phyloP scores from a whole-genome alignment of 2,797 vertebrate genomes.

The Enteromius radiatus region DNA sequence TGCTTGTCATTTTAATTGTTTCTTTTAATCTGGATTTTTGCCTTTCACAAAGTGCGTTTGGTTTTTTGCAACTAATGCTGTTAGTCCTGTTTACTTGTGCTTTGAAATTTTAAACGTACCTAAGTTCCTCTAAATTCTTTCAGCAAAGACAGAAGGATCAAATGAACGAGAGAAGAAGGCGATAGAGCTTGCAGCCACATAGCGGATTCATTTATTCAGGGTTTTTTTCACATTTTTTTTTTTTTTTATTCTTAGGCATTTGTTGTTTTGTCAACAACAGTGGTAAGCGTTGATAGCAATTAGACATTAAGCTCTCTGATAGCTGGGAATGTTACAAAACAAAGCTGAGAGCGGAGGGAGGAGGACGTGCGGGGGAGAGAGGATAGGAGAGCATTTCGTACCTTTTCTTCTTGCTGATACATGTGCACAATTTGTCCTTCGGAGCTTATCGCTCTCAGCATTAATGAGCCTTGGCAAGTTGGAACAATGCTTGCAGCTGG shows the following conservation, averaged over 20 bases:
- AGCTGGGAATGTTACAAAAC: constrained; percentile 75
- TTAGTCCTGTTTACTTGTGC: constrained; percentile 42
- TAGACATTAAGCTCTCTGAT: constrained; percentile 72
- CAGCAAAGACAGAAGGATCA: constrained; percentile 51
- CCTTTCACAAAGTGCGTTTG: constrained; percentile 49
- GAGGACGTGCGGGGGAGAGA: constrained; percentile 34
- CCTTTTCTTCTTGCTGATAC: constrained; percentile 71
- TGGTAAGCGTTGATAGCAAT: constrained; percentile 74
- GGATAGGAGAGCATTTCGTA: constrained; percentile 56
- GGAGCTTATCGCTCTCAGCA: constrained; percentile 79
- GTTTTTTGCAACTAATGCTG: constrained; percentile 40
- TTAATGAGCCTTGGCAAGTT: constrained; percentile 83
- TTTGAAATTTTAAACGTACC: constrained; percentile 38
- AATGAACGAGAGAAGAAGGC: constrained; percentile 36
- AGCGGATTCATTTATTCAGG: constrained; percentile 37
- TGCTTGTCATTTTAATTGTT: constrained; percentile 63
- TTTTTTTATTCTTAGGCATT: constrained; percentile 47
- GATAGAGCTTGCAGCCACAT: constrained; percentile 24
- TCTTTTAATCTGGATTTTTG: constrained; percentile 56
- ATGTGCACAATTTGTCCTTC: constrained; percentile 82
- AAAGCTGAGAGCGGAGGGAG: constrained; percentile 64
- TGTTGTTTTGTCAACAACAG: constrained; percentile 72
- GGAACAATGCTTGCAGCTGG: constrained; percentile 81
- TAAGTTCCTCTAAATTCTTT: constrained; percentile 49
- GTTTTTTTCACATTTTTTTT: constrained; percentile 11